Evolutionary conservation across 2,888 invertebrate species (phyloP), one percentile per base, ranked within the genome.

Genomic region (Andrena camellia): DNA sequence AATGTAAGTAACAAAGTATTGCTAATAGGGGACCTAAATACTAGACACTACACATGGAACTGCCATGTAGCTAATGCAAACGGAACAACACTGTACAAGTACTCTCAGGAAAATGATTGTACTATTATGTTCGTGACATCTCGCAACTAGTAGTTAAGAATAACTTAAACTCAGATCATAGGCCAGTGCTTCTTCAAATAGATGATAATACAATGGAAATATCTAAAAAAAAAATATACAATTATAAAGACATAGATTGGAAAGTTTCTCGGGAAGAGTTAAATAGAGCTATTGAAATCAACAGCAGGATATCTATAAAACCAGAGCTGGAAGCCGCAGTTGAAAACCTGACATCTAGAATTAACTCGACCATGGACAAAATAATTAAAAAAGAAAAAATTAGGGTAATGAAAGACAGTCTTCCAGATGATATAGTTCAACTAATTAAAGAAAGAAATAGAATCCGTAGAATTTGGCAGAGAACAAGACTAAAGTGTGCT

Each of bases 141-240:
- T 68, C 81, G 8, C 33, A 84, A 1, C 33, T 82, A 0, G 57
- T 59, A 48, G 78, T 86, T 3, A 20, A 68, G 1, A 52, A 84
- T 33, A 83, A 88, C 72, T 68, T 90, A 2, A 89, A 76, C 33
- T 90, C 88, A 5, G 88, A 90, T 67, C 90, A 90, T 57, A 68
- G 74, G 7, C 90, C 90, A 62, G 76, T 90, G 17, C 52, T 81
- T 7, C 69, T 35, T 7, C 62, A 8, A 0, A 5, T 87, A 1
- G 73, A 69, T 8, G 29, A 29, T 0, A 64, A 66, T n/a, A 13
- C 33, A 23, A 59, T 29, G 26, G 0, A 62, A 64, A 29, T n/a
- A 8, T 20, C 50, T 1, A 5, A 35, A 7, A 33, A 35, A 52
- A 33, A 10, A 26, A n/a, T 69, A 4, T 71, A 66, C 7, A 57